Evolutionary conservation across 2,113 vertebrate genomes (phyloP).

Genomic region (Mesitornis unicolor): DNA sequence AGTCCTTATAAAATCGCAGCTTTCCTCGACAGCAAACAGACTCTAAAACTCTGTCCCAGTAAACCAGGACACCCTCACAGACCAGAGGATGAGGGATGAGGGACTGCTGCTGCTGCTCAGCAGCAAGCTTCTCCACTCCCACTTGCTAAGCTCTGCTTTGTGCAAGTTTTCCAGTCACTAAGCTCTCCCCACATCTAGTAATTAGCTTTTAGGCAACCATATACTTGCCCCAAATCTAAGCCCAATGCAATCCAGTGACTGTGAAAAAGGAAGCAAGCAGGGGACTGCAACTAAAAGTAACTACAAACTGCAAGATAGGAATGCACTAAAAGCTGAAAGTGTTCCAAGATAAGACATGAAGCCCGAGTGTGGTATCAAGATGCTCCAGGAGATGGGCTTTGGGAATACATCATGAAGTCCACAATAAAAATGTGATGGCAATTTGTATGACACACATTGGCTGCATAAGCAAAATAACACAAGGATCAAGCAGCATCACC

Average conservation of each 20-base stretch:
- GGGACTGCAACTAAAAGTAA: background rate
- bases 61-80: no score
- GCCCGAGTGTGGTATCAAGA: background rate
- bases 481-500: background rate
- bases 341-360: background rate
- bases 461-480: background rate
- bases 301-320: background rate
- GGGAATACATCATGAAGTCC: background rate
- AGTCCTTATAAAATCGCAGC: no score
- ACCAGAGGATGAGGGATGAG: background rate
- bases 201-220: background rate
- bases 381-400: background rate
- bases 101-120: background rate
- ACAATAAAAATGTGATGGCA: accelerated
- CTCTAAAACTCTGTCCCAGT: no score
- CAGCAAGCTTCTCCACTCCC: background rate
- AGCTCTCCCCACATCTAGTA: background rate
- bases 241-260: background rate
- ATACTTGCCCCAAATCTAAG: background rate
- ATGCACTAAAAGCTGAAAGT: background rate
- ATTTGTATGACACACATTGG: accelerated
- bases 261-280: background rate
- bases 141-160: background rate
- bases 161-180: background rate
- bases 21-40: no score